A percentile compares a stretch with the other conserved stretches of the same genome.
These are phyloP conservation scores for Thermophis baileyi DNA, from an alignment of 2,113 vertebrate species.

Conservation along the genomic window DNA sequence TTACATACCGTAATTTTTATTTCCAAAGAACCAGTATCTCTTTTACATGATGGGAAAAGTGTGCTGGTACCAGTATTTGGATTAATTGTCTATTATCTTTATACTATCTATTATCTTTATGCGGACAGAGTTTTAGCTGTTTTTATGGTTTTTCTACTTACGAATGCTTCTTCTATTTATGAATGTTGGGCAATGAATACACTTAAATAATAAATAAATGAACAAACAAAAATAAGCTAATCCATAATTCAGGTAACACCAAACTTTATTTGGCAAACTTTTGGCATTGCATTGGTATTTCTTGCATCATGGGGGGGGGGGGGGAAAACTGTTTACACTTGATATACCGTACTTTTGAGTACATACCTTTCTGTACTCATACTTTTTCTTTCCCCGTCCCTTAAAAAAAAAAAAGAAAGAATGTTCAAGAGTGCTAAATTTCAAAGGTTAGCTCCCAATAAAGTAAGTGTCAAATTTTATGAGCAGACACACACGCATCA, in stretches of 20 bases:
- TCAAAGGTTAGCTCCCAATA: not conserved
- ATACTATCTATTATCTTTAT: not conserved
- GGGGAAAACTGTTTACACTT: not conserved
- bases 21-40: not conserved
- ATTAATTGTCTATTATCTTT: not conserved
- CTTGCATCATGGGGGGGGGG: not conserved
- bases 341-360: conserved; percentile 15
- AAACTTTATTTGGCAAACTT: not conserved
- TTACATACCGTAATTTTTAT: not conserved
- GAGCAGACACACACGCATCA: not conserved
- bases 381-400: conserved; percentile 95
- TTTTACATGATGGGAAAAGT: not conserved
- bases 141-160: not conserved
- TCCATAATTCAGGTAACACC: not conserved
- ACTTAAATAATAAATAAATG: not conserved
- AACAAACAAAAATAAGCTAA: not conserved
- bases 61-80: not conserved
- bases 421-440: conserved; percentile 12
- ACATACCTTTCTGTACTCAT: conserved; percentile 94
- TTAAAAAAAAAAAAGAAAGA: conserved; percentile 59
- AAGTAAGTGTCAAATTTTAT: conserved; percentile 4
- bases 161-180: not conserved
- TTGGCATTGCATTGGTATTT: not conserved
- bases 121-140: not conserved
- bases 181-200: not conserved